Percentiles rank a stretch among this genome's conserved stretches.
Evolutionary conservation across 2,888 invertebrate species (phyloP).

Genomic region (Quadroppia sp.): DNA sequence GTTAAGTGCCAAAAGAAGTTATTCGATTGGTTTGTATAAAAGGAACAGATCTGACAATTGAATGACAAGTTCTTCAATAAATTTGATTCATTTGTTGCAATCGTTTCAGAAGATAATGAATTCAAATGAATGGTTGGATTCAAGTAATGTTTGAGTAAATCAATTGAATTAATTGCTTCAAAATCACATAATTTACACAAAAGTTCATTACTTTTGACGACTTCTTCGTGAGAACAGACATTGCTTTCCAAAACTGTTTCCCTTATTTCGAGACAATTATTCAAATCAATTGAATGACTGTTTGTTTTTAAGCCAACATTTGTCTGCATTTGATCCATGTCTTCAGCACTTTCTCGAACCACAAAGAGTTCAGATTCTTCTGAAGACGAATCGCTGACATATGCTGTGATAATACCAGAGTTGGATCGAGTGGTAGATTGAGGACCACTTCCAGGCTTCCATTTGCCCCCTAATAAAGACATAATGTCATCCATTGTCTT

Average conservation of each 20-base stretch:
- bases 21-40: slow-evolving; percentile 27
- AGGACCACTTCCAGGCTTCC: slow-evolving; percentile 64
- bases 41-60: slow-evolving; percentile 25
- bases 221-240: neutral
- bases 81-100: neutral
- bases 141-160: slow-evolving; percentile 33
- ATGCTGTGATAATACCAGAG: neutral
- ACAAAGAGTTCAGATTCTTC: neutral
- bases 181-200: slow-evolving; percentile 12
- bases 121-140: neutral
- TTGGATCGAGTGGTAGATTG: neutral
- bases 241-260: neutral
- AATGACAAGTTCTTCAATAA: slow-evolving; percentile 26
- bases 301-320: neutral
- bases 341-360: neutral
- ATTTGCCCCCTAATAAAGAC: slow-evolving; percentile 61
- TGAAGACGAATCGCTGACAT: neutral
- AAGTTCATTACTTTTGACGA: neutral
- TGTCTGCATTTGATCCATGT: neutral
- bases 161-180: neutral
- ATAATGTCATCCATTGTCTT: neutral
- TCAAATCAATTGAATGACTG: neutral
- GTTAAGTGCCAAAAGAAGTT: slow-evolving; percentile 32
- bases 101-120: neutral
- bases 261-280: no score